Percentiles rank a stretch among this genome's conserved stretches.
Evolutionary conservation across 1,140 invertebrate genomes (phyloP).

Genomic region (Rhysida immarginata): DNA sequence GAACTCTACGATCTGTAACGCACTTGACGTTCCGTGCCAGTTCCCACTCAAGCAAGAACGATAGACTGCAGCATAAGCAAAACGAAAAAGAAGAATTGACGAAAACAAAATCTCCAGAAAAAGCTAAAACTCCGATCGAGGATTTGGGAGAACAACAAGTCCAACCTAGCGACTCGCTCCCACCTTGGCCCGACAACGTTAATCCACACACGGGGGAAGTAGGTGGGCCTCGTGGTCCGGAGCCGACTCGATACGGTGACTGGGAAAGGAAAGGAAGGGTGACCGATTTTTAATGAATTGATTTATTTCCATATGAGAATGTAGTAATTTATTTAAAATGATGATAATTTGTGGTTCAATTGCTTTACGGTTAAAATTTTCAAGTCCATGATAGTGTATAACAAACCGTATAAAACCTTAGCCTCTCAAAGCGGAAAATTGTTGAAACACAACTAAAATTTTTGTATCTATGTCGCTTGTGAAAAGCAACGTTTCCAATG

Average conservation of each 20-base stretch:
- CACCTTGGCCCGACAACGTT: slow-evolving; percentile 66
- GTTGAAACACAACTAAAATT: slow-evolving; percentile 92
- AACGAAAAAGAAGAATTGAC: too few species aligned
- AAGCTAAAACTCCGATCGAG: slow-evolving; percentile 31
- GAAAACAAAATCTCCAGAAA: too few species aligned
- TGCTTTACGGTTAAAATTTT: too few species aligned
- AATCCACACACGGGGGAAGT: slow-evolving; percentile 90
- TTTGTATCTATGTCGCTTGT: slow-evolving; percentile 91
- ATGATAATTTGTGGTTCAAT: too few species aligned
- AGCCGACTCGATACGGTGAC: slow-evolving; percentile 97
- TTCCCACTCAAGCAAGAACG: too few species aligned
- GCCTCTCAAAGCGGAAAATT: slow-evolving; percentile 68
- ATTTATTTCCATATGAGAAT: too few species aligned
- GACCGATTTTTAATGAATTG: slow-evolving; percentile 84
- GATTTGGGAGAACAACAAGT: slow-evolving; percentile 47
- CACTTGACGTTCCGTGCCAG: too few species aligned
- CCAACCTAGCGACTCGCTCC: slow-evolving; percentile 67
- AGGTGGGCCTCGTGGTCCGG: slow-evolving; percentile 86
- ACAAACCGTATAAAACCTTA: slow-evolving; percentile 26
- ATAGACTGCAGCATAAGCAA: too few species aligned
- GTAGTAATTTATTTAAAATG: too few species aligned
- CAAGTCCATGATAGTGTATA: too few species aligned
- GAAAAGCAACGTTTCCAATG: slow-evolving; percentile 84
- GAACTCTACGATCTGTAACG: too few species aligned
- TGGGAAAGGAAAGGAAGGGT: slow-evolving; percentile 98